These are phyloP conservation scores for Iselma pallidipennis DNA, from an alignment of 2,888 invertebrate genomes.

Conservation along the genomic window DNA sequence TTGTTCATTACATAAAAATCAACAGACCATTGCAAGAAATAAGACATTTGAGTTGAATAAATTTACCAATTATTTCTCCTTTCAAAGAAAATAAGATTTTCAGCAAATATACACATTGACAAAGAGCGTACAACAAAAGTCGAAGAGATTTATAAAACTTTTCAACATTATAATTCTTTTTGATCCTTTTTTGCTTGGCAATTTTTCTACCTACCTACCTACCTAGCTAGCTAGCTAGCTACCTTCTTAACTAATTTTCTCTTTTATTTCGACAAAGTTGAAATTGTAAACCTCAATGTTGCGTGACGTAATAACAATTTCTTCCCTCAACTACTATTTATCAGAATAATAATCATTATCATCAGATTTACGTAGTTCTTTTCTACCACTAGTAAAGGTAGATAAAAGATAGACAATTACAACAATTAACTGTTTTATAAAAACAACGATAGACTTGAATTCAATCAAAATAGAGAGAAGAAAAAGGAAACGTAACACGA, in stretches of 20 bases:
- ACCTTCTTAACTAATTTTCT: no score
- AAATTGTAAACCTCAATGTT: slow-evolving; percentile 15
- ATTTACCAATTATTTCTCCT: not conserved
- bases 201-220: no score
- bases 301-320: slow-evolving; percentile 13
- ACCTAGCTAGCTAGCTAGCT: no score
- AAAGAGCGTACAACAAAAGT: no score
- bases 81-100: not conserved
- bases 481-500: not conserved
- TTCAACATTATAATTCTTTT: no score
- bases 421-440: not conserved
- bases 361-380: not conserved
- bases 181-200: no score
- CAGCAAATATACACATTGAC: no score
- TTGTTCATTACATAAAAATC: not conserved
- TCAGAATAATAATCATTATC: not conserved
- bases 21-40: not conserved
- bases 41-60: not conserved
- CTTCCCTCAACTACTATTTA: not conserved
- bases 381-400: not conserved
- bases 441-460: no score
- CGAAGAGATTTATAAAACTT: no score
- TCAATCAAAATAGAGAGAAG: not conserved
- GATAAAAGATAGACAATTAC: not conserved
- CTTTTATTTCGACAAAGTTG: not conserved